These are phyloP conservation scores for Ophion obscuratus DNA, from an alignment of 2,888 invertebrate genomes.

Conservation along the genomic window DNA sequence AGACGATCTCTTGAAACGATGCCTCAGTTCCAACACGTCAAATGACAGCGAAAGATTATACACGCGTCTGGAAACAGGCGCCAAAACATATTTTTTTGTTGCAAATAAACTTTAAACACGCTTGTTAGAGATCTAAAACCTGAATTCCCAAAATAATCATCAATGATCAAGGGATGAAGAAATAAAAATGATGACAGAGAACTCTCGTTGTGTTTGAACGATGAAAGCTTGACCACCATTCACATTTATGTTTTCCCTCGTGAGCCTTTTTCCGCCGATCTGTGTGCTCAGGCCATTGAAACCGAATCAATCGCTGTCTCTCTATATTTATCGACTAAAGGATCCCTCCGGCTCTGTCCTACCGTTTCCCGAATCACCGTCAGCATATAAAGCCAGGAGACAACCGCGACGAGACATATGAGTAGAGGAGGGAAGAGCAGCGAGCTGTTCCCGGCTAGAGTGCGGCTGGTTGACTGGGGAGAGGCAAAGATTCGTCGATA, in stretches of 20 bases:
- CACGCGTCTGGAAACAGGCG: no score
- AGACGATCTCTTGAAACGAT: no score
- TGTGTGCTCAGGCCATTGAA: slow-evolving; percentile 29
- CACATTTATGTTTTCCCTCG: slow-evolving; percentile 2
- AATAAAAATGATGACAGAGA: background rate
- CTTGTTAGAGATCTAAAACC: no score
- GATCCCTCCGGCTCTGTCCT: slow-evolving; percentile 10
- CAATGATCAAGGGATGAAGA: background rate
- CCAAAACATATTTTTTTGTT: no score
- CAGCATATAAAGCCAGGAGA: background rate
- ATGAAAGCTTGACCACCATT: background rate
- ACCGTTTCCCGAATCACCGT: slow-evolving; percentile 15
- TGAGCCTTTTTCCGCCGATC: background rate
- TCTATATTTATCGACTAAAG: slow-evolving; percentile 47
- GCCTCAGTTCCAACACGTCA: no score
- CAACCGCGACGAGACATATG: slow-evolving; percentile 9
- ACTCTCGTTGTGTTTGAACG: background rate
- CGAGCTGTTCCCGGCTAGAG: background rate
- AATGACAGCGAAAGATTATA: no score
- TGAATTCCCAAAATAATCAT: no score
- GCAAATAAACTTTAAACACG: no score
- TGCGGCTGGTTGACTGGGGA: slow-evolving; percentile 44
- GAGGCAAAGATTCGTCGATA: slow-evolving; percentile 71
- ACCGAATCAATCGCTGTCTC: slow-evolving; percentile 43
- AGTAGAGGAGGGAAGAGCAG: slow-evolving; percentile 10